A percentile compares a stretch with the other conserved stretches of the same genome.
Conservation (phyloP, 1,140 invertebrate species). For the Campodea augens region DNA sequence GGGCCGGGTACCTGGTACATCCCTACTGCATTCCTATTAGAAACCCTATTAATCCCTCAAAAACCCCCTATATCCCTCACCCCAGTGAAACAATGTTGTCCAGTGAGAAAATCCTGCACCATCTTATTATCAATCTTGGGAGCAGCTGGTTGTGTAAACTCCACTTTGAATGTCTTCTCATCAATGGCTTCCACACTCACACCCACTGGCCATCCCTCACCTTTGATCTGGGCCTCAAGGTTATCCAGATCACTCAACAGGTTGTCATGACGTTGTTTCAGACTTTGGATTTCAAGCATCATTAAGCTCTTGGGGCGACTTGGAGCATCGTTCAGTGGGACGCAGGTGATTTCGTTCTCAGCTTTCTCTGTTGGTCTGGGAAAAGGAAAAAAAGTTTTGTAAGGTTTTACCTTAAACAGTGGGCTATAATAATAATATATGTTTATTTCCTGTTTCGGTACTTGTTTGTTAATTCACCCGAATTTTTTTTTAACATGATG, state of each 20-base stretch:
- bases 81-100: conserved; percentile 62
- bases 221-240: conserved; percentile 14
- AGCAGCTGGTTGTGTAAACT: no score
- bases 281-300: conserved; percentile 46
- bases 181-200: conserved; percentile 2
- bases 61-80: no score
- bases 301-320: conserved; percentile 52
- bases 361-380: conserved; percentile 47
- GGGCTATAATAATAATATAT: no score
- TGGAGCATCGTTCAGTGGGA: conserved; percentile 43
- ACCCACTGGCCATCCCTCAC: conserved; percentile 12
- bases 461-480: no score
- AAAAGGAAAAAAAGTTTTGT: conserved; percentile 10
- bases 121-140: conserved; percentile 29
- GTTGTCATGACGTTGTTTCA: conserved; percentile 42
- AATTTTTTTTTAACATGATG: no score
- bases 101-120: conserved; percentile 54
- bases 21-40: no score
- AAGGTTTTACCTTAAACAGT: neutral
- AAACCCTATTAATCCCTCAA: no score
- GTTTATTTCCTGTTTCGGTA: no score
- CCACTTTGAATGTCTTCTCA: conserved; percentile 33
- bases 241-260: conserved; percentile 15
- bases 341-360: conserved; percentile 63
- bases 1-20: no score